Evolutionary conservation across 2,113 vertebrate genomes (phyloP).

Genomic region (Lichenostomus cassidix): DNA sequence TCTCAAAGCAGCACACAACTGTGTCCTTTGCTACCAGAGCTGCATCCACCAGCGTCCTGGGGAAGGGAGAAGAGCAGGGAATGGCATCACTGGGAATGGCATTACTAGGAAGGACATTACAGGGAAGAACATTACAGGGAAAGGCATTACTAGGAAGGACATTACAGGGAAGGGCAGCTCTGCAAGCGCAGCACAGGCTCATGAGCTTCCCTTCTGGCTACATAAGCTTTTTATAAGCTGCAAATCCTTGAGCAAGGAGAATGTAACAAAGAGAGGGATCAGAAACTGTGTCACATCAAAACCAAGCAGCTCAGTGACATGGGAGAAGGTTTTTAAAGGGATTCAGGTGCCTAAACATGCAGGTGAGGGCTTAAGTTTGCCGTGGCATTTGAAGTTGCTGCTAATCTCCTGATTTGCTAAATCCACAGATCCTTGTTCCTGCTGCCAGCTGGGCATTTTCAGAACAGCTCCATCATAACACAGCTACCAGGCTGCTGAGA

Average conservation of each 20-base stretch:
- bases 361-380: background rate
- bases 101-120: background rate
- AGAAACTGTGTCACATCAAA: background rate
- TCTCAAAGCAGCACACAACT: slow-evolving; percentile 88
- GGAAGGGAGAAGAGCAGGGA: slow-evolving; percentile 9
- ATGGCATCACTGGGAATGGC: background rate
- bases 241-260: slow-evolving; percentile 7
- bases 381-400: background rate
- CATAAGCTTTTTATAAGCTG: background rate
- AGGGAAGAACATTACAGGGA: background rate
- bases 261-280: background rate
- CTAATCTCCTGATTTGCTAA: background rate
- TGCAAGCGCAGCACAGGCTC: fast-evolving
- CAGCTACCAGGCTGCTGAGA: background rate
- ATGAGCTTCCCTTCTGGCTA: background rate
- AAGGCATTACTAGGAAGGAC: background rate
- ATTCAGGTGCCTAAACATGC: background rate
- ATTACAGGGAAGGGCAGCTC: background rate
- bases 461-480: background rate
- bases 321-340: background rate
- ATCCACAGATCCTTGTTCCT: background rate
- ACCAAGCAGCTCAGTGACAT: background rate
- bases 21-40: slow-evolving; percentile 86
- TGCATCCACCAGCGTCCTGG: slow-evolving; percentile 83
- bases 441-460: background rate